Percentiles rank a stretch among this genome's conserved stretches.
phyloP scores from a whole-genome alignment of 1,140 invertebrate species.

The Xylocopa sonorina region DNA sequence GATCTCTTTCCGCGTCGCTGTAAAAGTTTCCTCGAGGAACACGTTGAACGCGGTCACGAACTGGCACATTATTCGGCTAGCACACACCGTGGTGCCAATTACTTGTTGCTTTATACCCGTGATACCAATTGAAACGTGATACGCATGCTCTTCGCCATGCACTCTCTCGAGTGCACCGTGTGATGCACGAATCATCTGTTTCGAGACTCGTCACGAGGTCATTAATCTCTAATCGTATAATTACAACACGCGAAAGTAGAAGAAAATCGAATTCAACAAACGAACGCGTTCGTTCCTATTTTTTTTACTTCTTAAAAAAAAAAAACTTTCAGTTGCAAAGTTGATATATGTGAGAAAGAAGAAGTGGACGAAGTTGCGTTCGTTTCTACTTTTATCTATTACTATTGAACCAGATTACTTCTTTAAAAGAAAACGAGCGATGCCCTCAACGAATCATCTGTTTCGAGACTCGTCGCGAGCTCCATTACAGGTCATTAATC shows the following conservation, averaged over 20 bases:
- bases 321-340: too few relatives aligned
- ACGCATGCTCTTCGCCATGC: constrained; percentile 36
- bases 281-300: too few relatives aligned
- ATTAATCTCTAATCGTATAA: too few relatives aligned
- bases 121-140: constrained; percentile 36
- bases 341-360: too few relatives aligned
- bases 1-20: too few relatives aligned
- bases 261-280: neutral
- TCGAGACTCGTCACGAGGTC: neutral
- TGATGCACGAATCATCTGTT: neutral
- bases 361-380: too few relatives aligned
- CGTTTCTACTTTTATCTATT: too few relatives aligned
- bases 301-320: too few relatives aligned
- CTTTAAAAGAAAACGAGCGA: too few relatives aligned
- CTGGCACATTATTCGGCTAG: neutral
- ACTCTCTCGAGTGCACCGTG: constrained; percentile 12
- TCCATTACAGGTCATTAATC: neutral
- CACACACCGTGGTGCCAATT: constrained; percentile 18
- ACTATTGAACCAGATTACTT: too few relatives aligned
- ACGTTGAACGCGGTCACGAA: neutral
- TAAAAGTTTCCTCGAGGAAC: too few relatives aligned
- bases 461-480: neutral
- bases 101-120: constrained; percentile 40
- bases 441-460: neutral
- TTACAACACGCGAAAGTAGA: neutral